Percentiles rank a stretch among this genome's conserved stretches.
phyloP scores from a whole-genome alignment of 2,888 invertebrate species.

The Lasius platythorax region DNA sequence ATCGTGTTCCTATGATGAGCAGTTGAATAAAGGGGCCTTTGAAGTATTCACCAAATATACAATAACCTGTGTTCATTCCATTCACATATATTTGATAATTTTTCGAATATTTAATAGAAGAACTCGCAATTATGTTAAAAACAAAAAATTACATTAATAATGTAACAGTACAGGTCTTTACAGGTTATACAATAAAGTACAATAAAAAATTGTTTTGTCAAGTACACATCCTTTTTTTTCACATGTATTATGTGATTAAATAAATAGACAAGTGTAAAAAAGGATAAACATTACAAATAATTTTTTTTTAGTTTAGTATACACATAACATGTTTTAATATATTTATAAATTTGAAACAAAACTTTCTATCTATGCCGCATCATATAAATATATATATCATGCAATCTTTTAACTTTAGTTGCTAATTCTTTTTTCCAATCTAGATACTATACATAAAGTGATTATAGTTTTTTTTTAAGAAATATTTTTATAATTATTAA shows the following conservation, averaged over 20 bases:
- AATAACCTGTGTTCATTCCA: slow-evolving; percentile 78
- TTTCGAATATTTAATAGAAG: slow-evolving; percentile 77
- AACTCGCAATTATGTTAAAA: slow-evolving; percentile 60
- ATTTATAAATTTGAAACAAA: slow-evolving; percentile 33
- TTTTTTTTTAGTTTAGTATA: slow-evolving; percentile 8
- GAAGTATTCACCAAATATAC: slow-evolving; percentile 73
- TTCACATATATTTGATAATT: slow-evolving; percentile 74
- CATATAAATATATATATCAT: slow-evolving; percentile 28
- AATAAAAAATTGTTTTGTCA: slow-evolving; percentile 67
- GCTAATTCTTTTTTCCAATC: neutral
- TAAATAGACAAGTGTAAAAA: slow-evolving; percentile 17
- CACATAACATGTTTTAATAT: slow-evolving; percentile 42
- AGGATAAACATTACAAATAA: slow-evolving; percentile 5
- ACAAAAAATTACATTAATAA: slow-evolving; percentile 63
- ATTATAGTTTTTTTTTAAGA: neutral
- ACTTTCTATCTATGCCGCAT: neutral
- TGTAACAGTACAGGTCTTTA: slow-evolving; percentile 70
- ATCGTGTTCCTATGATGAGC: slow-evolving; percentile 74
- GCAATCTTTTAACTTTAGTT: neutral
- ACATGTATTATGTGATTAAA: slow-evolving; percentile 3
- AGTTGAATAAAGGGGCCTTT: slow-evolving; percentile 80
- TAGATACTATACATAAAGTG: neutral
- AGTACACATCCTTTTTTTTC: slow-evolving; percentile 48
- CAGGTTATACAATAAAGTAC: slow-evolving; percentile 59
- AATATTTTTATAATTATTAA: neutral